Evolutionary conservation across 2,797 vertebrate genomes (phyloP), one percentile per base, ranked within the genome.

Genomic region (Eospalax fontanierii): DNA sequence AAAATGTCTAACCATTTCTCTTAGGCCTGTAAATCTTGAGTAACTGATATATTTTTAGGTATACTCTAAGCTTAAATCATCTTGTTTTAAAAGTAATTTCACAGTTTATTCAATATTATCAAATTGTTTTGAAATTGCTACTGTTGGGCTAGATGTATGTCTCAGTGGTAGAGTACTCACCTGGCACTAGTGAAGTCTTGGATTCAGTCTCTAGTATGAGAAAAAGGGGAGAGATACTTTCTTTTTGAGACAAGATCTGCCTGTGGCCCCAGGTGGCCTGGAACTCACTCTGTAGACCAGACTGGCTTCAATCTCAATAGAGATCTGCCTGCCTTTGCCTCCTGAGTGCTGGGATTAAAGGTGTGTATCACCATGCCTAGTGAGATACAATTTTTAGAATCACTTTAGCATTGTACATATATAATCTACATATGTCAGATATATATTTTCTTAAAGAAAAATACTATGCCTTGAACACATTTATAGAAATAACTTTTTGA

Each of bases 61-160:
- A 68, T 79, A 89, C 43, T 93, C 24, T 95, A 16, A 88, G 75
- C 87, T 85, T 96, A 75, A 95, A 84, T 95, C 19, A 78, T 38
- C 22, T 93, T 94, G 19, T 93, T 95, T 95, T 93, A 89, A 90
- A 96, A 85, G 61, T 92, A 90, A 65, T 94, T 94, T 95, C 11
- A 66, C 92, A 90, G 8, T 93, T 85, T 86, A 68, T 87, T 83
- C 1, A 76, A 1, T 81, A 92, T 40, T 70, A 82, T 85, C 50
- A 92, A 57, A 91, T 89, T 91, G 6, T 94, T 16, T 92, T 93
- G 57, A 95, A 85, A 79, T 79, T 94, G 65, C 57, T 95, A 4
- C 50, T 91, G 1, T 87, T 76, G 71, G 40, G 30, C 57, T 63
- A 28, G 19, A 63, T 30, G 35, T 63, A 74, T 73, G 43, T 30